These are phyloP conservation scores for Malurus elegans DNA, from an alignment of 2,113 vertebrate genomes.

Conservation along the genomic window DNA sequence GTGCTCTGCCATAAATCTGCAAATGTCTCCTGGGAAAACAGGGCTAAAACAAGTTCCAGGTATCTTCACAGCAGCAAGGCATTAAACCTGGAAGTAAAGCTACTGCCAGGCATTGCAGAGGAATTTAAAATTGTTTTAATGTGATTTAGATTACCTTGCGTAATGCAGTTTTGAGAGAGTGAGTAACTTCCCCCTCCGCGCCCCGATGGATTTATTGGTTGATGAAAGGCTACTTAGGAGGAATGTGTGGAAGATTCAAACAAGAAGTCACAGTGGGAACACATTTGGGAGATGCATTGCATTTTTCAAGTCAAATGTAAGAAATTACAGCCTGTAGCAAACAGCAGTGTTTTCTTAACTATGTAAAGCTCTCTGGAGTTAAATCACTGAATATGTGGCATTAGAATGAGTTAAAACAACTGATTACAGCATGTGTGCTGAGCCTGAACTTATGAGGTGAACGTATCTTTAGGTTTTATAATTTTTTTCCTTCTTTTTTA, in stretches of 20 bases:
- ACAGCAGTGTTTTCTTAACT: background rate
- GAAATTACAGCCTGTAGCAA: background rate
- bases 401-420: background rate
- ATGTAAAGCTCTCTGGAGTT: background rate
- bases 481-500: background rate
- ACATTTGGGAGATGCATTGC: background rate
- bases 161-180: background rate
- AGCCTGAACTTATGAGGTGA: background rate
- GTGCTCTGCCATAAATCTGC: background rate
- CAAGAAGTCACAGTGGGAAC: background rate
- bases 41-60: background rate
- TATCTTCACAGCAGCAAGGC: background rate
- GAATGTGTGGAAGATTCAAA: background rate
- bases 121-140: background rate
- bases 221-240: background rate
- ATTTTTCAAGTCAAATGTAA: conserved; percentile 17
- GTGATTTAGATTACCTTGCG: background rate
- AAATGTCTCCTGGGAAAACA: background rate
- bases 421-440: background rate
- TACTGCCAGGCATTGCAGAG: background rate
- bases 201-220: background rate
- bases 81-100: background rate
- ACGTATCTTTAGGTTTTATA: background rate
- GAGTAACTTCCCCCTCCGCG: background rate
- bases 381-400: background rate